Conservation (phyloP, 92 coral and sea anemone species). For the Phymanthus crucifer region DNA sequence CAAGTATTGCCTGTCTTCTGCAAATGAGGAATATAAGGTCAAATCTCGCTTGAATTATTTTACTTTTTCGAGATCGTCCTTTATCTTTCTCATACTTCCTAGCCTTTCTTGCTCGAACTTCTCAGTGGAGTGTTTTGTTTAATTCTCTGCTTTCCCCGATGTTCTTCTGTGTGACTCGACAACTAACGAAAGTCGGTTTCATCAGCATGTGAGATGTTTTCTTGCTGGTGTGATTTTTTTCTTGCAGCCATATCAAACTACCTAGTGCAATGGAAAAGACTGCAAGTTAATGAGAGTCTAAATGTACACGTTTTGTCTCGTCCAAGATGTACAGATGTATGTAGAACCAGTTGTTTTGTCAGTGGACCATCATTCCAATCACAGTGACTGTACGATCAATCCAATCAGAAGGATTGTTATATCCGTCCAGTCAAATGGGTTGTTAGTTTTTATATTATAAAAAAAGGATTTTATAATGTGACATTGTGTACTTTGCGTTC, state of each 20-base stretch:
- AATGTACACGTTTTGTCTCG: not conserved
- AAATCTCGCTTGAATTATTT: constrained; percentile 39
- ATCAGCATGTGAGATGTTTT: not conserved
- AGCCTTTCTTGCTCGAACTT: constrained; percentile 38
- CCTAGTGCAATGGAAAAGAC: too few species aligned
- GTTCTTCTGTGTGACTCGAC: constrained; percentile 18
- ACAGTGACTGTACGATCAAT: not conserved
- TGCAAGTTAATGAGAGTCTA: too few species aligned
- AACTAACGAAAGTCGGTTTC: constrained; percentile 6
- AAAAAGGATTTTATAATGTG: not conserved
- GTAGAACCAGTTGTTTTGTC: not conserved
- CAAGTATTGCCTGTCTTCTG: constrained; percentile 3
- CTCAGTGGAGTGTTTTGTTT: constrained; percentile 11
- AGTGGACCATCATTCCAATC: not conserved
- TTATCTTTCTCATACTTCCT: constrained; percentile 28
- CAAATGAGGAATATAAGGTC: constrained; percentile 23
- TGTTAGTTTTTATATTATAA: not conserved
- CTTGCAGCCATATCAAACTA: not conserved
- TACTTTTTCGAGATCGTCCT: constrained; percentile 26
- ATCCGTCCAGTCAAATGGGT: not conserved
- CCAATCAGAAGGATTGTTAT: not conserved
- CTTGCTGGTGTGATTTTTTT: not conserved
- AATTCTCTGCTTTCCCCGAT: constrained; percentile 30
- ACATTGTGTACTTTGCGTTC: not conserved
- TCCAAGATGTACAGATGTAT: too few species aligned